A percentile compares a stretch with the other conserved stretches of the same genome.
Evolutionary conservation across 2,888 invertebrate species (phyloP).

Genomic region (Ichneumoninae sp.): DNA sequence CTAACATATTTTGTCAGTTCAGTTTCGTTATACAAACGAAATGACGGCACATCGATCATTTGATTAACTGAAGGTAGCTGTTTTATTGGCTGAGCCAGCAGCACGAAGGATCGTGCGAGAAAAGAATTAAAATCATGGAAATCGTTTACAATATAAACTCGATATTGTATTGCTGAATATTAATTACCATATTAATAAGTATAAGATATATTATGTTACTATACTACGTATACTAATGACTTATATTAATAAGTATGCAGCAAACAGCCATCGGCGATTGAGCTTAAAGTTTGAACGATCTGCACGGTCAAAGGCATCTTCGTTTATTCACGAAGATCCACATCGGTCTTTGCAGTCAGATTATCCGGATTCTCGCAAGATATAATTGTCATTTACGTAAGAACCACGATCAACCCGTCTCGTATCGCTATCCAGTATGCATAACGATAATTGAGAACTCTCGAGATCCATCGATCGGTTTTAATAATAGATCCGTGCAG

Average conservation of each 20-base stretch:
- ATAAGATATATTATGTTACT: too few relatives aligned
- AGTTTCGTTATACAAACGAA: too few relatives aligned
- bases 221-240: too few relatives aligned
- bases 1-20: too few relatives aligned
- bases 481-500: not conserved
- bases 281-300: not conserved
- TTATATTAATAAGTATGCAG: not conserved
- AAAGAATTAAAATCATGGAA: not conserved
- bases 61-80: not conserved
- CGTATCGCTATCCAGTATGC: slow-evolving; percentile 1
- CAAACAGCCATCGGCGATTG: not conserved
- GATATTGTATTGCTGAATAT: not conserved
- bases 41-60: too few relatives aligned
- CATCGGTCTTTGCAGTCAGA: not conserved
- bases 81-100: not conserved
- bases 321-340: not conserved
- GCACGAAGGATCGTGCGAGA: not conserved
- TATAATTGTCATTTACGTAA: slow-evolving; percentile 14
- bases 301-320: not conserved
- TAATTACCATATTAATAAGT: not conserved
- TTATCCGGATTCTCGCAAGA: slow-evolving; percentile 12
- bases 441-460: slow-evolving; percentile 11
- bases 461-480: not conserved
- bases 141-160: not conserved
- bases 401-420: not conserved